Percentiles rank a stretch among this genome's conserved stretches.
Conservation (phyloP, 2,113 vertebrate species). For the Syrmaticus mikado region DNA sequence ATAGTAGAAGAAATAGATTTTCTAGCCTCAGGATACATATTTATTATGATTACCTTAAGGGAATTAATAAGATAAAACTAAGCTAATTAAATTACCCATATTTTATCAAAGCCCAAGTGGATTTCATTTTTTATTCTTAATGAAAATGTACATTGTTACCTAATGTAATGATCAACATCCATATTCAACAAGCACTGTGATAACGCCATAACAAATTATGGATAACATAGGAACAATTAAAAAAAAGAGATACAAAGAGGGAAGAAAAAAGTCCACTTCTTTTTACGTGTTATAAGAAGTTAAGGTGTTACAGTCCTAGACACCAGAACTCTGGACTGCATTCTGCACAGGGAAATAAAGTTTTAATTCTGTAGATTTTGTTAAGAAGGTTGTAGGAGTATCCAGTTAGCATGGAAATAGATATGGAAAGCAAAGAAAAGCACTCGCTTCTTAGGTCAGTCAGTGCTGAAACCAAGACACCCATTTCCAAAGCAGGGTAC, state of each 20-base stretch:
- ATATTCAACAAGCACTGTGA: background rate
- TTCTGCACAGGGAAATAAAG: background rate
- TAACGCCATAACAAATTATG: background rate
- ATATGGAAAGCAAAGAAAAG: background rate
- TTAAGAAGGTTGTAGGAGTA: background rate
- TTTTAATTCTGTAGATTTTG: background rate
- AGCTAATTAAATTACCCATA: background rate
- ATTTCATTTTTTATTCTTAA: background rate
- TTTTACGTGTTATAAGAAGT: background rate
- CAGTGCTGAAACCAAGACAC: background rate
- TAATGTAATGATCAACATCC: background rate
- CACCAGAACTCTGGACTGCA: background rate
- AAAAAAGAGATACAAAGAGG: background rate
- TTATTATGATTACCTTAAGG: background rate
- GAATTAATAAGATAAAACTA: background rate
- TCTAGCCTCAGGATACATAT: background rate
- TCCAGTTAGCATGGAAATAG: background rate
- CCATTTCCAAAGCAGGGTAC: background rate
- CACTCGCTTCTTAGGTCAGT: background rate
- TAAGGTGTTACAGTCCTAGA: background rate
- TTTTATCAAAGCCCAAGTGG: background rate
- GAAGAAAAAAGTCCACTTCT: background rate
- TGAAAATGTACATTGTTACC: background rate
- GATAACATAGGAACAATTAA: background rate
- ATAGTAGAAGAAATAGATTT: background rate